phyloP scores from a whole-genome alignment of 2,888 invertebrate species.

The Drosophila sordidapex region DNA sequence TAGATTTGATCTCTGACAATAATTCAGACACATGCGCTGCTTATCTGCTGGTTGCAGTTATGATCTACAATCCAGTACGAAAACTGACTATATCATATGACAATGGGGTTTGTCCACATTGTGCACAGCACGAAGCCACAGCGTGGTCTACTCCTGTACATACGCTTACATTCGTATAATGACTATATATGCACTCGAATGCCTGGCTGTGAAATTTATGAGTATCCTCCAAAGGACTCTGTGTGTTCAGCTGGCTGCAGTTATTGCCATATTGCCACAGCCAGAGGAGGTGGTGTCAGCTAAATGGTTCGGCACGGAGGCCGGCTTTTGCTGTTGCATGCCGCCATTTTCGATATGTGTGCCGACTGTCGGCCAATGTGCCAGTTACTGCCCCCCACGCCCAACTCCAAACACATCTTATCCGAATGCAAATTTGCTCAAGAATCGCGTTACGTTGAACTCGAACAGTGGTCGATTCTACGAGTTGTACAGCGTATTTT shows the following conservation, averaged over 20 bases:
- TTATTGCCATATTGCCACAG: conserved; percentile 22
- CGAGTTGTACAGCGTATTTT: conserved; percentile 13
- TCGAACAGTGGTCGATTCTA: conserved; percentile 34
- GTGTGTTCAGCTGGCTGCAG: conserved; percentile 36
- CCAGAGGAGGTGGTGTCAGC: conserved; percentile 41
- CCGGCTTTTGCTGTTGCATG: conserved; percentile 47
- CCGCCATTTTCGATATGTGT: conserved; percentile 46
- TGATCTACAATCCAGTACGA: conserved; percentile 36
- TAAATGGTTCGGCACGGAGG: conserved; percentile 17
- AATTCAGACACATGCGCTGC: conserved; percentile 12
- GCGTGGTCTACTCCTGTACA: conserved; percentile 21
- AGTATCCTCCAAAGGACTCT: conserved; percentile 42
- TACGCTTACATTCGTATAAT: conserved; percentile 13
- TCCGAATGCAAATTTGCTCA: conserved; percentile 54
- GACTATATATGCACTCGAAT: conserved; percentile 23
- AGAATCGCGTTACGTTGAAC: conserved; percentile 52
- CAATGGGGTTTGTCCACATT: conserved; percentile 31
- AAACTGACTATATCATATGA: conserved; percentile 42
- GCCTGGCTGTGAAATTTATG: conserved; percentile 56
- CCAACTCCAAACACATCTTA: conserved; percentile 25
- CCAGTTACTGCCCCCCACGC: conserved; percentile 32
- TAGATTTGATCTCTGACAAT: conserved; percentile 15
- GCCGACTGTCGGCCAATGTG: conserved; percentile 59
- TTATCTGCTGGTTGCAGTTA: conserved; percentile 32
- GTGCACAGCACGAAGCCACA: conserved; percentile 39